phyloP scores from a whole-genome alignment of 1,140 invertebrate genomes.

The Caenorhabditis inopinata region DNA sequence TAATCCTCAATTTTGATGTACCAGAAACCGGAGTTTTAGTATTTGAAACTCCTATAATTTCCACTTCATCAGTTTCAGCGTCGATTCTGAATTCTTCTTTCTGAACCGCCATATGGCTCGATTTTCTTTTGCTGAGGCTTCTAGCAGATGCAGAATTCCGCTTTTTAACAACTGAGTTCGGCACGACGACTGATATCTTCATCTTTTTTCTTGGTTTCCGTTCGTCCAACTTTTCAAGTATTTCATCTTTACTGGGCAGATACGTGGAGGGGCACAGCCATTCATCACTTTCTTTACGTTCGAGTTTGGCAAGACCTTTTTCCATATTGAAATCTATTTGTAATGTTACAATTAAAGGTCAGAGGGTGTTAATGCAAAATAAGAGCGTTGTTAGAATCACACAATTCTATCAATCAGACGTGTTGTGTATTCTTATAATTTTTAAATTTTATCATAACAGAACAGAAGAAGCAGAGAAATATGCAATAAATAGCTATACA shows the following conservation, averaged over 20 bases:
- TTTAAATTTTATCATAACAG: neutral
- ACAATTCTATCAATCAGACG: no score
- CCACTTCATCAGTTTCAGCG: neutral
- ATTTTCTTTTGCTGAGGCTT: no score
- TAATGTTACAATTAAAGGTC: no score
- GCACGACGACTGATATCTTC: neutral
- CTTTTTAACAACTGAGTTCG: no score
- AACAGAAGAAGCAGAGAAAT: neutral
- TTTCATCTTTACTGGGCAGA: neutral
- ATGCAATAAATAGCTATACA: slow-evolving; percentile 22
- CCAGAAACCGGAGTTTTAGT: neutral
- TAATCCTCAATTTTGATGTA: neutral
- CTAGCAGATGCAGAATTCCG: no score
- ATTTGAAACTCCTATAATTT: neutral
- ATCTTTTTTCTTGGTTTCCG: neutral
- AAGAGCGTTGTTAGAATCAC: no score
- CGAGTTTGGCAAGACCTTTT: neutral
- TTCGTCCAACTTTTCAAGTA: neutral
- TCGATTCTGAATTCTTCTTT: neutral
- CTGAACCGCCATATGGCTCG: no score
- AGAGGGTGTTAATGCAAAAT: no score
- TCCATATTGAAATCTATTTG: neutral
- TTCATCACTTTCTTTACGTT: slow-evolving; percentile 11
- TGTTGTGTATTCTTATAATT: no score
- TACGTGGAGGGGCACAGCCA: slow-evolving; percentile 14